Evolutionary conservation across 2,888 invertebrate genomes (phyloP).

Genomic region (Leptopilina myrica): DNA sequence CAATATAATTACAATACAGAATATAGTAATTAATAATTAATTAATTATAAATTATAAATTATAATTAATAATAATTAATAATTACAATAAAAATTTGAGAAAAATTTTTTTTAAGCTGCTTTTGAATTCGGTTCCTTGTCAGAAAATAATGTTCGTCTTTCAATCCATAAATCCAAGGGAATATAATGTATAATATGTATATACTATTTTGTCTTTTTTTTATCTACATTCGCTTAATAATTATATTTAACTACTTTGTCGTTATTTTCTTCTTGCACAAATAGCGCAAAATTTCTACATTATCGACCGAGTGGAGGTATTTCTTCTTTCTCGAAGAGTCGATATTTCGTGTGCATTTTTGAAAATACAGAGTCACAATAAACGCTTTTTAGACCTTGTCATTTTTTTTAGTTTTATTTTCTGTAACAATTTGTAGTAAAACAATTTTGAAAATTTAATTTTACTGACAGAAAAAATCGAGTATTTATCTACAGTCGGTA

Average conservation of each 20-base stretch:
- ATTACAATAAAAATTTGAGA: constrained; percentile 7
- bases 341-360: neutral
- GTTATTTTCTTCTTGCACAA: no score
- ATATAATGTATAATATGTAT: neutral
- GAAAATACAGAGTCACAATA: neutral
- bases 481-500: no score
- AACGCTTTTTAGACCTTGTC: neutral
- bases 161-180: neutral
- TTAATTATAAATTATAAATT: no score
- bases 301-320: neutral
- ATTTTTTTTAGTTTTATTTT: neutral
- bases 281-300: neutral
- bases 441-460: no score
- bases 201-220: constrained; percentile 1
- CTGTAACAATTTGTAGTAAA: neutral
- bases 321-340: neutral
- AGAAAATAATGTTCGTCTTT: neutral
- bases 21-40: neutral
- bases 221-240: constrained; percentile 8
- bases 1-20: no score
- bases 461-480: no score
- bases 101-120: constrained; percentile 24
- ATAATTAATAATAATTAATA: neutral
- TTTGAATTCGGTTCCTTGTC: neutral
- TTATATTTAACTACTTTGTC: neutral